Evolutionary conservation across 2,888 invertebrate genomes (phyloP), one percentile per base, ranked within the genome.

Genomic region (Ophion costatus): DNA sequence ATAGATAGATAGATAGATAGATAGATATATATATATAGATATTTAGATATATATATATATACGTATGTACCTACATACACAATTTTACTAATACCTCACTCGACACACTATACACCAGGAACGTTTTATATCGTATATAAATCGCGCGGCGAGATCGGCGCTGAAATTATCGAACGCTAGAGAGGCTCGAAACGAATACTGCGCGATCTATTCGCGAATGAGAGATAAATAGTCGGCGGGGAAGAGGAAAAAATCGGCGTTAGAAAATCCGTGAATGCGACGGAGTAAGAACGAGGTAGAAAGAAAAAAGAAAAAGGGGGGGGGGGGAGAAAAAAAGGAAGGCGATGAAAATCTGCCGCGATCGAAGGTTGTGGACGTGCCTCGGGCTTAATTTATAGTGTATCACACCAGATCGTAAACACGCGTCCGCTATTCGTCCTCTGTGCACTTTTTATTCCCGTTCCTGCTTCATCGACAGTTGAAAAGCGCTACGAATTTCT

Each of bases 51-150:
- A n/a, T 20, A 33, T 57, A 38, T 9, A 51, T 61, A 38, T n/a
- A 38, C 33, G 5, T 14, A 42, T 63, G 45, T 38, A 70, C 11
- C n/a, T 56, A 64, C 29, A 73, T 66, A 56, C 20, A 20, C 57
- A 51, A 38, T n/a, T 74, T 29, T 63, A 63, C 42, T 6, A 38
- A 63, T 64, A 57, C 24, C n/a, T 9, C 33, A 9, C 0, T 51
- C 20, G 14, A 59, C 22, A 38, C 20, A 14, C 38, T 42, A 59
- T 38, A 80, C 42, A 64, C 33, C 24, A 59, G 66, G 61, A 56
- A 42, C 67, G 80, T 86, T 86, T 82, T 83, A 80, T 79, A 87
- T 82, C 85, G 87, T 86, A 86, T 83, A 86, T 78, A 87, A 78
- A 84, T 80, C 87, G 84, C 80, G 81, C 80, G 79, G 74, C 76